Conservation (phyloP, 2,797 vertebrate species). For the Arnoldichthys spilopterus region DNA sequence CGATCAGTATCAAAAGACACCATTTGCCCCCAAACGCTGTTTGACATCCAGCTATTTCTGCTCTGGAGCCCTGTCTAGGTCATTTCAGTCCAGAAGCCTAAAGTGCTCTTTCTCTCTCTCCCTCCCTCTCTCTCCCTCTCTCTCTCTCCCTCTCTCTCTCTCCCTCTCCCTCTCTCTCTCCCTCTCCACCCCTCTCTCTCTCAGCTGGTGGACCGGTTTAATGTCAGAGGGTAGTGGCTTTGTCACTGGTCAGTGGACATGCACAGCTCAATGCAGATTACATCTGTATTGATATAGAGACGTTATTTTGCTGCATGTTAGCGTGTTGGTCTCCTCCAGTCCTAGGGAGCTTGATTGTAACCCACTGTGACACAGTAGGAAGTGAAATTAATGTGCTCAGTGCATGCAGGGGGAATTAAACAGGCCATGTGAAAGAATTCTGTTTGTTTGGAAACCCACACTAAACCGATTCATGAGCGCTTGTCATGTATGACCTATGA, state of each 20-base stretch:
- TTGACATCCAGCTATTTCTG: constrained; percentile 69
- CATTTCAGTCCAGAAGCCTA: constrained; percentile 43
- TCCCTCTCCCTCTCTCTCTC: not conserved
- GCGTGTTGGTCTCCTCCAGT: not conserved
- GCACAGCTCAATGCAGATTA: not conserved
- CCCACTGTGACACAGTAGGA: constrained; percentile 8
- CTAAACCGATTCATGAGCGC: not conserved
- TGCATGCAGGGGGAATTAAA: not conserved
- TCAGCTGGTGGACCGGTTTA: not conserved
- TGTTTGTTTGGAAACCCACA: constrained; percentile 1
- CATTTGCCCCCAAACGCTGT: constrained; percentile 70
- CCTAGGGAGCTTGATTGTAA: not conserved
- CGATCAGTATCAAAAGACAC: constrained; percentile 77
- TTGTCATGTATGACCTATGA: not conserved
- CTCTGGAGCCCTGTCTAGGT: constrained; percentile 54
- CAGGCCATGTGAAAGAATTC: not conserved
- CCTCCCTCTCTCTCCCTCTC: constrained; percentile 19
- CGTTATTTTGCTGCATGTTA: not conserved
- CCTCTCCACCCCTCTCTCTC: not conserved
- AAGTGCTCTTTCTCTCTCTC: constrained; percentile 22
- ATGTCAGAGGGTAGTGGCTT: constrained; percentile 9
- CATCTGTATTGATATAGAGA: not conserved
- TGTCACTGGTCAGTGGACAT: not conserved
- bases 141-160: constrained; percentile 14
- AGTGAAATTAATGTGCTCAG: constrained; percentile 14